A percentile compares a stretch with the other conserved stretches of the same genome.
Evolutionary conservation across 2,888 invertebrate species (phyloP).

Genomic region (Chironomus riparius): DNA sequence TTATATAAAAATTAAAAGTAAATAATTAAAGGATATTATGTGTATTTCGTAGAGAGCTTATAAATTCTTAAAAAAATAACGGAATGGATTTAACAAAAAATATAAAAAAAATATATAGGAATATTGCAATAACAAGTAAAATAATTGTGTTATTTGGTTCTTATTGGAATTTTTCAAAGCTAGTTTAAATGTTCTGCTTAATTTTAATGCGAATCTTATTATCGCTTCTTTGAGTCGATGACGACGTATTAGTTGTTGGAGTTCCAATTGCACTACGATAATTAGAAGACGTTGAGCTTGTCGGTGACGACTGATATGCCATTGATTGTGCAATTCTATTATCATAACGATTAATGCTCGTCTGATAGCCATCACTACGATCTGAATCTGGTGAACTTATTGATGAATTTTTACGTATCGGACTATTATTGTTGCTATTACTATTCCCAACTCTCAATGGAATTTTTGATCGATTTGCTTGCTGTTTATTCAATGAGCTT

Average conservation of each 20-base stretch:
- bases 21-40: too few species aligned
- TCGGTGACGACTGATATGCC: slow-evolving; percentile 7
- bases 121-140: too few species aligned
- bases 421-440: not conserved
- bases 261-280: not conserved
- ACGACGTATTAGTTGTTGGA: not conserved
- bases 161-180: too few species aligned
- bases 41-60: too few species aligned
- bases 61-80: too few species aligned
- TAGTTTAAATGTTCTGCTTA: slow-evolving; percentile 9
- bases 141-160: too few species aligned
- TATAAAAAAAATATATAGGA: too few species aligned
- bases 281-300: not conserved
- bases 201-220: slow-evolving; percentile 24
- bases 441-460: not conserved
- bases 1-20: too few species aligned
- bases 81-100: too few species aligned
- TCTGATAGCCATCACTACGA: slow-evolving; percentile 11
- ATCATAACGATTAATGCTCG: slow-evolving; percentile 4
- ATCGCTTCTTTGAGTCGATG: not conserved
- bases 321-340: not conserved
- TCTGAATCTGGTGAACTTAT: slow-evolving; percentile 17
- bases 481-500: not conserved
- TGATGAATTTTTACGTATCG: slow-evolving; percentile 14
- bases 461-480: not conserved